Percentiles rank a stretch among this genome's conserved stretches.
Evolutionary conservation across 2,113 vertebrate genomes (phyloP).

Genomic region (Peromyscus maniculatus): DNA sequence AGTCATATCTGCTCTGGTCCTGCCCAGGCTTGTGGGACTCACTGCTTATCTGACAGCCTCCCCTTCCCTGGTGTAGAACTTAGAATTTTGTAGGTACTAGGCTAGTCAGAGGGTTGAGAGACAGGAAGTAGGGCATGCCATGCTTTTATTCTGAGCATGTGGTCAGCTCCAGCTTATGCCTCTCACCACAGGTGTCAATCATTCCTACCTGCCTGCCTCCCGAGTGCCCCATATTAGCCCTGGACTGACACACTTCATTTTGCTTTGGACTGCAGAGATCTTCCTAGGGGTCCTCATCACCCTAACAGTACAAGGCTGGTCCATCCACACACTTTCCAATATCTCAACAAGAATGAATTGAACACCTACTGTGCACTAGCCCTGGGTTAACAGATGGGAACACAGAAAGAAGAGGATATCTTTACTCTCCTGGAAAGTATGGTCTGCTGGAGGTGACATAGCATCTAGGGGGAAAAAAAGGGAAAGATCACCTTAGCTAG

Average conservation of each 20-base stretch:
- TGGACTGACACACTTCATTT: too few relatives aligned
- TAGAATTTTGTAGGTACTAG: accelerated
- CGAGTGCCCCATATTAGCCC: background rate
- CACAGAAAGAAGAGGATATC: accelerated
- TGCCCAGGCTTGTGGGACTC: background rate
- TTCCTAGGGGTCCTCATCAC: background rate
- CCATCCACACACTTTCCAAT: background rate
- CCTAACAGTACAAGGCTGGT: background rate
- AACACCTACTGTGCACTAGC: background rate
- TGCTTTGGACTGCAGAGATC: background rate
- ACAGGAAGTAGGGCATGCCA: accelerated
- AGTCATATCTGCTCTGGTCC: too few relatives aligned
- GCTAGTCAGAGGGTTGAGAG: background rate
- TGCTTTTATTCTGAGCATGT: accelerated
- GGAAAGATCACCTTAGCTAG: background rate
- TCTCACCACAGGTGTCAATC: accelerated
- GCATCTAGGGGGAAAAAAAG: background rate
- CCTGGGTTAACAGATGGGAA: too few relatives aligned
- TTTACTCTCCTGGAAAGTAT: accelerated
- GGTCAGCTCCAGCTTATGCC: too few relatives aligned
- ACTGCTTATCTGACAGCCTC: background rate
- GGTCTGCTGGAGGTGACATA: accelerated
- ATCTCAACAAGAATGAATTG: background rate
- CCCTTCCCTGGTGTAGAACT: background rate
- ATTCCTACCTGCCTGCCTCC: background rate